Conservation (phyloP, 37 sponge, comb jelly and placozoan genomes). For the Theonella swinhoei region DNA sequence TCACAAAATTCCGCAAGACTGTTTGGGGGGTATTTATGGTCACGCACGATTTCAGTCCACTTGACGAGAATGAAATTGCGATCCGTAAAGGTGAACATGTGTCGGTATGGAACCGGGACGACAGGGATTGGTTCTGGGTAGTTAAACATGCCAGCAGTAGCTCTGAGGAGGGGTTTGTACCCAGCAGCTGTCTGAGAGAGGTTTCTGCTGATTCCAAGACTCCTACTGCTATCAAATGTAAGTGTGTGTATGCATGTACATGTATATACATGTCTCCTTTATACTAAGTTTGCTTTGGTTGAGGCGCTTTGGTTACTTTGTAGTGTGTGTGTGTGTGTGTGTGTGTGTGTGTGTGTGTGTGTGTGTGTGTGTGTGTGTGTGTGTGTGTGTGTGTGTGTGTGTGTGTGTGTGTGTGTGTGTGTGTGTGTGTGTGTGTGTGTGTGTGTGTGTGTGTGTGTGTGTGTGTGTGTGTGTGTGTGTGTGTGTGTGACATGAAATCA, state of each 20-base stretch:
- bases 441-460: constrained; percentile 20
- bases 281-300: neutral
- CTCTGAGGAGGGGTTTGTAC: constrained; percentile 80
- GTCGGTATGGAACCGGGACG: constrained; percentile 80
- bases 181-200: constrained; percentile 55
- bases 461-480: constrained; percentile 14
- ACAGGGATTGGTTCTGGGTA: constrained; percentile 84
- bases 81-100: constrained; percentile 65
- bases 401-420: constrained; percentile 39
- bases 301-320: too few relatives aligned
- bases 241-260: neutral
- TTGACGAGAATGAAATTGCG: constrained; percentile 77
- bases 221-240: neutral
- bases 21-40: constrained; percentile 79
- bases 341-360: constrained; percentile 39
- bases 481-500: neutral
- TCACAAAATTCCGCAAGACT: constrained; percentile 65
- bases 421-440: constrained; percentile 23
- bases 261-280: neutral
- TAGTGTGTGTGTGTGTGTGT: constrained; percentile 45
- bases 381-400: constrained; percentile 40
- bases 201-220: constrained; percentile 4
- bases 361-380: constrained; percentile 33
- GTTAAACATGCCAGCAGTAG: constrained; percentile 48
- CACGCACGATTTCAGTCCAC: constrained; percentile 27